These are phyloP conservation scores for Morpho achilles DNA, from an alignment of 2,888 invertebrate species.

Conservation along the genomic window DNA sequence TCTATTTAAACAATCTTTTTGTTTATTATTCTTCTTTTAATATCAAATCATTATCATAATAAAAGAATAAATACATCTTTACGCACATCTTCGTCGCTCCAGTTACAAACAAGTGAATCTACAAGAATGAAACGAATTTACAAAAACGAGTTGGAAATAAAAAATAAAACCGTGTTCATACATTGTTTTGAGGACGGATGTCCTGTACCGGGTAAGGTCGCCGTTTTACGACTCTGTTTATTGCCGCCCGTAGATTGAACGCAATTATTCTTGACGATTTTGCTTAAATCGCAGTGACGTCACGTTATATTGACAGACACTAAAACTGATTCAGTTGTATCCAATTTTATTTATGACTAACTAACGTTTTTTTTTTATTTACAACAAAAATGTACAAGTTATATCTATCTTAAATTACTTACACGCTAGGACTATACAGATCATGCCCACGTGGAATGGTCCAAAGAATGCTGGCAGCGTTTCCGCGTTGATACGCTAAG, in stretches of 20 bases:
- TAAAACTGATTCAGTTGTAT: constrained; percentile 6
- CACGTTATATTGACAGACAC: background rate
- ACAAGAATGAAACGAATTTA: too few species aligned
- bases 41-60: too few species aligned
- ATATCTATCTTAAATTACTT: background rate
- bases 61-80: too few species aligned
- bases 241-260: constrained; percentile 7
- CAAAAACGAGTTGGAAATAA: background rate
- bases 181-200: constrained; percentile 4
- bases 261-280: constrained; percentile 10
- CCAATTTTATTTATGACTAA: constrained; percentile 8
- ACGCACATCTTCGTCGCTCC: too few species aligned
- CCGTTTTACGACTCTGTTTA: constrained; percentile 8
- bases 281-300: background rate
- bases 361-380: background rate
- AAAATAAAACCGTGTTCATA: constrained; percentile 5
- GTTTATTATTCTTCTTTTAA: too few species aligned
- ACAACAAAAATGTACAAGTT: too few species aligned
- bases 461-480: too few species aligned
- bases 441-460: too few species aligned
- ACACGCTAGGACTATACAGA: too few species aligned
- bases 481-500: too few species aligned
- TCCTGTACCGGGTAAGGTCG: constrained; percentile 1
- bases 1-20: too few species aligned
- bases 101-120: too few species aligned